Base-by-base conservation (phyloP, 2,113 vertebrate genomes). In the Salvelinus alpinus region DNA sequence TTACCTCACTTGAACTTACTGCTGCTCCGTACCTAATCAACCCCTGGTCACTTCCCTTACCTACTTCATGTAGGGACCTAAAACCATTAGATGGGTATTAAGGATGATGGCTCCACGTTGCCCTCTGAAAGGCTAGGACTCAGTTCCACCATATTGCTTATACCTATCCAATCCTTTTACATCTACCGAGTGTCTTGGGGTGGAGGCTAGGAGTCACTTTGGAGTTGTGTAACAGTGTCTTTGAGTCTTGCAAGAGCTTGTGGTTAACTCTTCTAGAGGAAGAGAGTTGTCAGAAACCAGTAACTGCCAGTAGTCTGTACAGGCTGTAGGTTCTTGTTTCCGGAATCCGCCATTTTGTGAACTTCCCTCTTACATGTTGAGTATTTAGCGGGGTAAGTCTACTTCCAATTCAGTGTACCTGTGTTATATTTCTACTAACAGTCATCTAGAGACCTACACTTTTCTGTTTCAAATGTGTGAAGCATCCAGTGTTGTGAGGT, bases 301-400 rank as follows among this genome's bases (percentile, higher is more conserved):
- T 44, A 44, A 44, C 38, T 9, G 38, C 9, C 38, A 44, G 38
- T 44, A 44, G 38, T 44, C 38, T 44, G 38, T 9, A 44, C 9
- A 44, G 38, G 9, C 38, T 11, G 38, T 44, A 44, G 38, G 9
- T 44, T 89, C 81, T 78, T 11, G 71, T 91, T 95, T 97, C 93
- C 94, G 83, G 84, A 86, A 75, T 87, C 87, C 91, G 93, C 96
- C 96, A 97, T 98, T 94, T 97, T 98, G 91, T 87, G 74, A 77
- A 72, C 92, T 92, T 91, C 88, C 85, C 78, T 79, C 86, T 90
- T 84, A 20, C 78, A 72, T 74, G 64, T 83, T 78, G 70, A 80
- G 54, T 75, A 80, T 80, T 85, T 74, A 78, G 66, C 81, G 27
- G 83, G 92, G 93, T 94, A 86, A 94, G 92, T 91, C 59, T 81